These are phyloP conservation scores for Penaeus vannamei DNA, from an alignment of 1,140 invertebrate species.

Conservation along the genomic window DNA sequence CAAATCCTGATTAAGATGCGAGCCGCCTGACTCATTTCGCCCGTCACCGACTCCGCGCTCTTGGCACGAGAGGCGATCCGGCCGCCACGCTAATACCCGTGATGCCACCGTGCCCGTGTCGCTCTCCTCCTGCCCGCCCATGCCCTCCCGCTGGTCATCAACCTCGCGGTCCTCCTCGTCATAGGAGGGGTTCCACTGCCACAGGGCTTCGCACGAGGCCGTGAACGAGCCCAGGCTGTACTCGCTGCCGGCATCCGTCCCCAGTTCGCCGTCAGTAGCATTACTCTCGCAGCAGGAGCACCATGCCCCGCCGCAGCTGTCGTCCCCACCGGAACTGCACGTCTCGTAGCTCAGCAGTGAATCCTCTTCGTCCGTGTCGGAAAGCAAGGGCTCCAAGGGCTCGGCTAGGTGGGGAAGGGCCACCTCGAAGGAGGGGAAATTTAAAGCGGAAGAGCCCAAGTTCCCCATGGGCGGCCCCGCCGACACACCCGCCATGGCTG, in stretches of 20 bases:
- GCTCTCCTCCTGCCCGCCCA: neutral
- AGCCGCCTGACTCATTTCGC: neutral
- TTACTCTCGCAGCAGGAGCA: constrained; percentile 6
- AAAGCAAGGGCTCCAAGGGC: no score
- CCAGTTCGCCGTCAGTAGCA: constrained; percentile 18
- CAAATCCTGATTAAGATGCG: no score
- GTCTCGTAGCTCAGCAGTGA: constrained; percentile 29
- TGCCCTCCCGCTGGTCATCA: neutral
- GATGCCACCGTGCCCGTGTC: neutral
- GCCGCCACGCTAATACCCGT: constrained; percentile 4
- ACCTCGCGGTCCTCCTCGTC: constrained; percentile 20
- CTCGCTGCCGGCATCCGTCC: constrained; percentile 18
- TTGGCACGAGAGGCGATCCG: constrained; percentile 6
- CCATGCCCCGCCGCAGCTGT: neutral
- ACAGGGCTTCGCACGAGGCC: constrained; percentile 1
- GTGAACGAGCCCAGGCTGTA: constrained; percentile 3
- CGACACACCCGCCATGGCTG: no score
- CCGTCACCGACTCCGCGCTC: neutral
- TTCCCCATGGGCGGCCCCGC: no score
- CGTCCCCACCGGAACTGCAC: constrained; percentile 20
- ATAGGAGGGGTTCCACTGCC: constrained; percentile 43
- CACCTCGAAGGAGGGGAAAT: no score
- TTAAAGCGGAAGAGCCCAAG: no score
- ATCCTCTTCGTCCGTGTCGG: constrained; percentile 7
- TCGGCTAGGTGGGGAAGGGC: neutral